Base-by-base conservation (phyloP, 2,797 vertebrate species). In the Channallabes apus region DNA sequence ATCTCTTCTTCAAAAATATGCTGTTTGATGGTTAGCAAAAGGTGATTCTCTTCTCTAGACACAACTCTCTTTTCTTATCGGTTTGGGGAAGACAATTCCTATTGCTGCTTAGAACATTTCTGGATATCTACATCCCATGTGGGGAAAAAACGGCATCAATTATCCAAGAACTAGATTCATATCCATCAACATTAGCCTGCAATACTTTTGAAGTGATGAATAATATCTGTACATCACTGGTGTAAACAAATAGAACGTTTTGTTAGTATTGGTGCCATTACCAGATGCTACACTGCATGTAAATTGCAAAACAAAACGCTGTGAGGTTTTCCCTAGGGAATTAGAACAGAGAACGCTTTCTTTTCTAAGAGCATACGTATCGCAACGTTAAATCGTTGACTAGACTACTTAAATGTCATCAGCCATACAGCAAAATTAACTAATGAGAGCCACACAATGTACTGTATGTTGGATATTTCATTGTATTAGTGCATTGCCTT, bases 1-100 rank as follows among this genome's bases (percentile, higher is more conserved):
- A 32, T 35, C 62, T 17, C 51, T 75, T 54, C 54, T 59, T 32
- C 58, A 78, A 17, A 54, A 46, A 35, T n/a, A 80, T 54, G 17
- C n/a, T 67, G n/a, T 65, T 65, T 27, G 35, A 27, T 46, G 35
- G 77, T 35, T 9, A 76, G 51, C 27, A 32, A 59, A 77, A 32
- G n/a, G 27, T 29, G 64, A 32, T 84, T 82, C 59, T 69, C 22
- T 27, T 29, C 67, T 68, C 69, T 24, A 73, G 61, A 64, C 68
- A 69, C n/a, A 82, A 73, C 41, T 76, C 82, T 78, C 27, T 82
- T 72, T 77, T 35, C 76, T 85, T 79, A 80, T 87, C 84, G 24
- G 32, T 73, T 9, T 38, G 58, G 3, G 51, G 82, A 86, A 35
- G 75, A 29, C 35, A 58, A 51, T 84, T 86, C 68, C 51, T 17